Percentiles rank a stretch among this genome's conserved stretches.
Evolutionary conservation across 92 coral and sea anemone genomes (phyloP).

Genomic region (Palythoa heliodiscus): DNA sequence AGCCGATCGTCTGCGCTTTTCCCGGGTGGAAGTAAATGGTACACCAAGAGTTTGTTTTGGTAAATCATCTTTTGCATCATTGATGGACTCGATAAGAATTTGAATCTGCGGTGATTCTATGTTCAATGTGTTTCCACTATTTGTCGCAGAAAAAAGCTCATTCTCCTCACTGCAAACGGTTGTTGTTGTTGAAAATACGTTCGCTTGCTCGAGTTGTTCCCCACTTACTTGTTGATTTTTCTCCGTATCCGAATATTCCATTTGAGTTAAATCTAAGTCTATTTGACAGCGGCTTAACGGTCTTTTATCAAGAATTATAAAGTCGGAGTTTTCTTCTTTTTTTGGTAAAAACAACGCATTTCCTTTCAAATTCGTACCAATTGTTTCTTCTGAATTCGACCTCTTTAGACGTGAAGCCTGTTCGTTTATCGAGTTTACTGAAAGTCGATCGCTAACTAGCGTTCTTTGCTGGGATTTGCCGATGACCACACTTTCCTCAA

Average conservation of each 20-base stretch:
- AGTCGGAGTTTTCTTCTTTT: background rate
- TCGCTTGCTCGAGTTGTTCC: background rate
- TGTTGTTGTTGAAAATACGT: background rate
- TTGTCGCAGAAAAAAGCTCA: constrained; percentile 10
- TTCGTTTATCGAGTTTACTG: constrained; percentile 4
- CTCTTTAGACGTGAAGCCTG: background rate
- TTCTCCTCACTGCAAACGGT: background rate
- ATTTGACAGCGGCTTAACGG: constrained; percentile 91
- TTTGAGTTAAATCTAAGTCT: constrained; percentile 58
- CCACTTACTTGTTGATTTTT: constrained; percentile 2
- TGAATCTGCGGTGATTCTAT: constrained; percentile 61
- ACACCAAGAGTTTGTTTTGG: constrained; percentile 59
- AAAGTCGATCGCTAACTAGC: background rate
- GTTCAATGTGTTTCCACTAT: constrained; percentile 9
- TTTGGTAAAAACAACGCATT: constrained; percentile 19
- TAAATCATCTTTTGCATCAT: constrained; percentile 70
- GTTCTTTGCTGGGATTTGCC: background rate
- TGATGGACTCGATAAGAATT: constrained; percentile 80
- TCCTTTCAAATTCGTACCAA: background rate
- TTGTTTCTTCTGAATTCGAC: constrained; percentile 19
- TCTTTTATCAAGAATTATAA: constrained; percentile 33
- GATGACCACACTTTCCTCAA: background rate
- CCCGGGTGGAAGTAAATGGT: constrained; percentile 79
- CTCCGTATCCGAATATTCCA: background rate
- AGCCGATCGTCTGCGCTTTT: constrained; percentile 87